Evolutionary conservation across 2,888 invertebrate genomes (phyloP).

Genomic region (Brenthis daphne): DNA sequence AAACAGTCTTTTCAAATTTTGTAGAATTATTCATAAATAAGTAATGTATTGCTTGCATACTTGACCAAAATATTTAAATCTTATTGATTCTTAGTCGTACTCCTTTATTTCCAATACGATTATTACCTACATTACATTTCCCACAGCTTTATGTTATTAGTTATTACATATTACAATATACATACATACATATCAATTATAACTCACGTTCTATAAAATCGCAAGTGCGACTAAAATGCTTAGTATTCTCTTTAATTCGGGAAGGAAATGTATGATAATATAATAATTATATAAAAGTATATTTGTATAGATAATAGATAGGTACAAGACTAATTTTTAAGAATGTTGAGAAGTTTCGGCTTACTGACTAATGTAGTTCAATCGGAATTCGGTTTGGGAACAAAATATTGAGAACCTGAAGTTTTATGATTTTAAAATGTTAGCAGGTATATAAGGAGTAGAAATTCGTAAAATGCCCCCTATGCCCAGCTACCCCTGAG

Average conservation of each 20-base stretch:
- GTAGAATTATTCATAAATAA: not conserved
- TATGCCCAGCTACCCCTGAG: no score
- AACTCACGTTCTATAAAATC: no score
- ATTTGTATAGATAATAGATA: not conserved
- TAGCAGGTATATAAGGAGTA: no score
- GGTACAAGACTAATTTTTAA: not conserved
- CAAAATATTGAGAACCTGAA: no score
- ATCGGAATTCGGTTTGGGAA: no score
- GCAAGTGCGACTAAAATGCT: not conserved
- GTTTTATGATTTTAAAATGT: no score
- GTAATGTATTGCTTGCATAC: slow-evolving; percentile 7
- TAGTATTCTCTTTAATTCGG: not conserved
- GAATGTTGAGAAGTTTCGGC: not conserved
- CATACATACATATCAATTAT: no score
- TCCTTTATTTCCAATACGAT: no score
- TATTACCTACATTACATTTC: no score
- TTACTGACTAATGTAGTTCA: not conserved
- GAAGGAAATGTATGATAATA: not conserved
- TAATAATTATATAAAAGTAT: not conserved
- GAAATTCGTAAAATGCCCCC: no score
- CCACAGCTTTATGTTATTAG: no score
- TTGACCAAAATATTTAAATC: slow-evolving; percentile 2
- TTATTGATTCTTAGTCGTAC: not conserved
- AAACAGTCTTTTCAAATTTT: not conserved
- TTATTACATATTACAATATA: no score